Evolutionary conservation across 2,797 vertebrate genomes (phyloP).

Genomic region (Crocodylus rhombifer): DNA sequence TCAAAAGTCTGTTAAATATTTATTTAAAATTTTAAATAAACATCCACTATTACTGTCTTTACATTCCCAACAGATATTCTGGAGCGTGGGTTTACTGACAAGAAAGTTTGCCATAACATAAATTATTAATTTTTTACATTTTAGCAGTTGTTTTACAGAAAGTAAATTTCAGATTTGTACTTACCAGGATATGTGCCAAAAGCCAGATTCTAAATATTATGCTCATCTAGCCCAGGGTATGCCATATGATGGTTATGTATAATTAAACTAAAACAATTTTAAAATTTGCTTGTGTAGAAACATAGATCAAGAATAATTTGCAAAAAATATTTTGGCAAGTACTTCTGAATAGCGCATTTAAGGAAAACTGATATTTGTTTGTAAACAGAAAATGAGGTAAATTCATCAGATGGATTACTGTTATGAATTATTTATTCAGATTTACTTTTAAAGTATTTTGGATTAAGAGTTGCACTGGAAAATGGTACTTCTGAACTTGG

Average conservation of each 20-base stretch:
- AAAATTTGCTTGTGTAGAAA: conserved; percentile 19
- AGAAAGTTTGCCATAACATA: background rate
- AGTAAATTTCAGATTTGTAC: conserved; percentile 30
- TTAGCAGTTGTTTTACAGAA: conserved; percentile 12
- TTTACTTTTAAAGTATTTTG: conserved; percentile 2
- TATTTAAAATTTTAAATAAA: conserved; percentile 6
- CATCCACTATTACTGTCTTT: no score
- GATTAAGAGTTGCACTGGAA: background rate
- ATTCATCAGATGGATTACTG: background rate
- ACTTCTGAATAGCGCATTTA: conserved; percentile 1
- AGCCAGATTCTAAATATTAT: background rate
- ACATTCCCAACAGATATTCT: background rate
- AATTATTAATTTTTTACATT: background rate
- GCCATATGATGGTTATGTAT: background rate
- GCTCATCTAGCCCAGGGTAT: background rate
- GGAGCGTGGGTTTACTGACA: conserved; percentile 19
- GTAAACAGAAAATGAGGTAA: conserved; percentile 31
- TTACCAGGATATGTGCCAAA: background rate
- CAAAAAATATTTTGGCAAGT: background rate
- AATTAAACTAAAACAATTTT: background rate
- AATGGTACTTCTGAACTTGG: background rate
- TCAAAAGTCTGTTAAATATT: background rate
- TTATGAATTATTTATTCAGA: background rate
- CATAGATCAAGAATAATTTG: background rate
- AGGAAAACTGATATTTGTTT: background rate